Base-by-base conservation (phyloP, 2,113 vertebrate genomes). In the Lampris incognitus region DNA sequence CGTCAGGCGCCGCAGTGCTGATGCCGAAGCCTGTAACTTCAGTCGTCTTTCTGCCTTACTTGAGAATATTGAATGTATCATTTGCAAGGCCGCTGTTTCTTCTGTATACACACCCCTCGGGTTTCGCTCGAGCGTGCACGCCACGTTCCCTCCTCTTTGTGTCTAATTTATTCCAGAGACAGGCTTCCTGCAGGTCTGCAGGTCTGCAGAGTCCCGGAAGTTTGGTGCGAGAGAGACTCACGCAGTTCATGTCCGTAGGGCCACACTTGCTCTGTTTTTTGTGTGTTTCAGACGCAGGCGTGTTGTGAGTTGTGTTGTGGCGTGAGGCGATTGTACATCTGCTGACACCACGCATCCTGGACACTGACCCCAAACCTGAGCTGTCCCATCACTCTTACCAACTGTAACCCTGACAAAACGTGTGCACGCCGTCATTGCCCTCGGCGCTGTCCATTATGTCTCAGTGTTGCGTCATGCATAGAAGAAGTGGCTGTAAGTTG, bases 51-150 rank as follows among this genome's bases (percentile, higher is more conserved):
- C 66, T 65, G 82, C 81, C 80, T 86, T 87, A 71, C 54, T 50
- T 86, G 73, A 81, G 41, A 85, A 77, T 81, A 87, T 13, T 82
- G 75, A 91, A 88, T 87, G 82, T 90, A 84, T 54, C 65, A 69
- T 49, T 85, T 54, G 63, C 50, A 48, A 77, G 24, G 69, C 40
- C 40, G 38, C 41, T 13, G 56, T 79, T 73, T 80, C 51, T 75
- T 58, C 63, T 64, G 39, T 49, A 77, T 11, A 36, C 78, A 24
- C 24, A 24, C 4, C 49, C 65, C 1, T 2, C 60, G 71, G 60
- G 65, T 78, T 74, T 63, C n/a, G 76, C 52, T 54, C 62, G 74
- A 65, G 44, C 89, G 84, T 84, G 84, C 85, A 81, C 70, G 56
- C 55, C 54, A 70, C 67, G 70, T 66, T 24, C 44, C 51, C 46